Conservation (phyloP, 2,888 invertebrate species). For the Antitype chi region DNA sequence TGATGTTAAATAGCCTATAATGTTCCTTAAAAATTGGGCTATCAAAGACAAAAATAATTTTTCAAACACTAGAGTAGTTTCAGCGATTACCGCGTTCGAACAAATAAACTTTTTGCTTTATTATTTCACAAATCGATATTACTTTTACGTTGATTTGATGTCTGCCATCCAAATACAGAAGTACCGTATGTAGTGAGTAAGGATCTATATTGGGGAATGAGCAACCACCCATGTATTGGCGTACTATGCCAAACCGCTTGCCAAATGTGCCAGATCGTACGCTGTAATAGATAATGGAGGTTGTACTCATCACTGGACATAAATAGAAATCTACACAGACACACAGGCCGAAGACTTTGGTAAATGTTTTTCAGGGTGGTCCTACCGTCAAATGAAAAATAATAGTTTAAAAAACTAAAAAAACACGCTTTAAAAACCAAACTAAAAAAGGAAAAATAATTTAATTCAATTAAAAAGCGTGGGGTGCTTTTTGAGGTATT, state of each 20-base stretch:
- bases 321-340: background rate
- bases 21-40: too few species aligned
- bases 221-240: constrained; percentile 24
- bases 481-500: too few species aligned
- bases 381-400: background rate
- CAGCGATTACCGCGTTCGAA: too few species aligned
- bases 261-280: constrained; percentile 53
- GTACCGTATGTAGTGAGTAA: constrained; percentile 39
- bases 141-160: background rate
- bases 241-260: constrained; percentile 37
- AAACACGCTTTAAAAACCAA: too few species aligned
- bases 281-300: constrained; percentile 26
- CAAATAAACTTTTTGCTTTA: too few species aligned
- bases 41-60: too few species aligned
- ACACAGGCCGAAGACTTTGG: background rate
- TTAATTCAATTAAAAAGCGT: too few species aligned
- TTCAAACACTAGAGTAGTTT: too few species aligned
- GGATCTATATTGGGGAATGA: constrained; percentile 46
- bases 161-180: background rate
- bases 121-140: too few species aligned
- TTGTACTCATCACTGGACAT: constrained; percentile 7
- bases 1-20: too few species aligned
- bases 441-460: too few species aligned
- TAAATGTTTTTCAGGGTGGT: background rate
- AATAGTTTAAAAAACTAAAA: too few species aligned